Evolutionary conservation across 2,113 vertebrate species (phyloP).

Genomic region (Cyanistes caeruleus): DNA sequence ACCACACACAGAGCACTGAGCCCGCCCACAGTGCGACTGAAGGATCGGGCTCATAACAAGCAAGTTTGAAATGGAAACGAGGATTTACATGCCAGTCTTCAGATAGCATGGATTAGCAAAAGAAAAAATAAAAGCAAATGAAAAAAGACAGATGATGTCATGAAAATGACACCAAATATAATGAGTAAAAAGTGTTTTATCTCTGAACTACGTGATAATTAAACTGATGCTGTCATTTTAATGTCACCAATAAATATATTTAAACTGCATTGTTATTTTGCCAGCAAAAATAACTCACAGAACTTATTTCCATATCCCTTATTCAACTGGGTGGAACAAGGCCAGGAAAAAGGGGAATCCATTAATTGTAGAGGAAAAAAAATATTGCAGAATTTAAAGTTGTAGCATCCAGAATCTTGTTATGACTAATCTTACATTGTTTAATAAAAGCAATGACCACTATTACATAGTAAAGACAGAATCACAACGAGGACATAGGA

Average conservation of each 20-base stretch:
- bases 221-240: not conserved
- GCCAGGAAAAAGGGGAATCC: not conserved
- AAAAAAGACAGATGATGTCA: not conserved
- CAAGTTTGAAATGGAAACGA: not conserved
- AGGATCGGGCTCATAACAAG: not conserved
- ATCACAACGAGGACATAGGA: slow-evolving; percentile 18
- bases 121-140: not conserved
- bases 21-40: rapidly evolving
- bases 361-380: not conserved
- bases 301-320: not conserved
- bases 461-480: slow-evolving; percentile 27
- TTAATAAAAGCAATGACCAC: slow-evolving; percentile 45
- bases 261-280: not conserved
- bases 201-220: not conserved
- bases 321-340: not conserved
- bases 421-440: slow-evolving; percentile 26
- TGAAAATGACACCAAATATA: not conserved
- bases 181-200: not conserved
- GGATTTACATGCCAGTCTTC: not conserved
- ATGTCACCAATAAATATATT: slow-evolving; percentile 36
- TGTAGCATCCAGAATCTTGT: slow-evolving; percentile 28
- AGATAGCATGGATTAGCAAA: not conserved
- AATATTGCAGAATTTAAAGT: not conserved
- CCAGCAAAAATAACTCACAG: slow-evolving; percentile 51
- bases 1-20: not conserved